These are phyloP conservation scores for Lithosia quadra DNA, from an alignment of 2,888 invertebrate genomes.

Conservation along the genomic window DNA sequence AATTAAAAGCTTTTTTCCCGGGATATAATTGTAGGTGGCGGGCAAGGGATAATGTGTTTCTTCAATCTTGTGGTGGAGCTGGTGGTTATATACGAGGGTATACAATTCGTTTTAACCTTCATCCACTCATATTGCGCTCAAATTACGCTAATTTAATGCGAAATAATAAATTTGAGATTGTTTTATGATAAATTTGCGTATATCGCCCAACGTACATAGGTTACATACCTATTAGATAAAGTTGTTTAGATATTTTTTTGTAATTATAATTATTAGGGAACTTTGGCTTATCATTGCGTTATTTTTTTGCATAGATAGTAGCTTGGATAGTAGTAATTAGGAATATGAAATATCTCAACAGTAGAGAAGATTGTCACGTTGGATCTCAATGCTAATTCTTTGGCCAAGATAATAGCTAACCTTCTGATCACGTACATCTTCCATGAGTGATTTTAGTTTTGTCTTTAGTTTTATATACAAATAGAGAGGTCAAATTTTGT, in stretches of 20 bases:
- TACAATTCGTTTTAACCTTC: too few relatives aligned
- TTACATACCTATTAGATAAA: neutral
- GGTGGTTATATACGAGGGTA: too few relatives aligned
- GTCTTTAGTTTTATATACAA: too few relatives aligned
- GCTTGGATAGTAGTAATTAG: neutral
- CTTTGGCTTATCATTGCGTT: neutral
- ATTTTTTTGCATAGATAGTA: too few relatives aligned
- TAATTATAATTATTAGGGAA: neutral
- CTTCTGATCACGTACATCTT: neutral
- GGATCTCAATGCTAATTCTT: neutral
- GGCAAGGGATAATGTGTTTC: too few relatives aligned
- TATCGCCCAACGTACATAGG: neutral
- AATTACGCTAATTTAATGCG: neutral
- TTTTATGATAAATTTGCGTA: too few relatives aligned
- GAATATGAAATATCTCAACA: neutral
- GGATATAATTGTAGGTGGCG: too few relatives aligned
- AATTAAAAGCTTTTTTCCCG: too few relatives aligned
- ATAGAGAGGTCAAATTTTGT: too few relatives aligned
- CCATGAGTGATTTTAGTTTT: too few relatives aligned
- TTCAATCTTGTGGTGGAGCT: too few relatives aligned
- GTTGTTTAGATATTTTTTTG: neutral
- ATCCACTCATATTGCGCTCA: too few relatives aligned
- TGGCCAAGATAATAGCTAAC: neutral
- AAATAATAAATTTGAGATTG: neutral
- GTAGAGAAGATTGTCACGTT: neutral